Base-by-base conservation (phyloP, 2,113 vertebrate genomes). In the Gobius niger region DNA sequence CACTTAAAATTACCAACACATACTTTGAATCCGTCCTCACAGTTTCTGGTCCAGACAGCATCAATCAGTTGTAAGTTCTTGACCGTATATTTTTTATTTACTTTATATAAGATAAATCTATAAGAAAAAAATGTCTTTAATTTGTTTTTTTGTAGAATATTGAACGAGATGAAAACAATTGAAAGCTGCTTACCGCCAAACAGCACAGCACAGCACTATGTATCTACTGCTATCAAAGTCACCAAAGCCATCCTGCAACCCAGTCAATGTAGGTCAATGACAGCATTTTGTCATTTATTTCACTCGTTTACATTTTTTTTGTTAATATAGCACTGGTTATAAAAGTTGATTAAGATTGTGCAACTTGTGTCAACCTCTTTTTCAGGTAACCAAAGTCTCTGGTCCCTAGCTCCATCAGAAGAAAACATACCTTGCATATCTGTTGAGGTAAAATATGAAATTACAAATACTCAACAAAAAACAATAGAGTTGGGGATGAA, bases 51-150 rank as follows among this genome's bases (percentile, higher is more conserved):
- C 67, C 75, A 18, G 78, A 90, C 44, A 66, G 7, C n/a, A 89
- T 83, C 86, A 91, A 89, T 85, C 14, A 87, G 12, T 11, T 90
- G 93, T 94, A 68, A 91, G 92, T 92, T 6, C 18, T 76, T 11
- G 34, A 56, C 2, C 7, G 0, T 44, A 7, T 41, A 52, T 76
- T 9, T 11, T 44, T 2, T 5, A 50, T 5, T 54, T 1, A 24
- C 10, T 24, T 16, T 47, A 13, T 46, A 18, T 54, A 62, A 62
- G 1, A 34, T 42, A 10, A 3, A 56, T 1, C 11, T 40, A 40
- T 14, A 40, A 7, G 19, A 12, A 57, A 9, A 46, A 46, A 40
- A 40, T 57, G 40, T 60, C 9, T 2, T 34, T 34, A 4, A 34
- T 60, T 44, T n/a, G 8, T 4, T 42, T 78, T 77, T 80, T 34